A percentile compares a stretch with the other conserved stretches of the same genome.
Conservation (phyloP, 2,888 invertebrate genomes). For the Pristionchus mayeri region DNA sequence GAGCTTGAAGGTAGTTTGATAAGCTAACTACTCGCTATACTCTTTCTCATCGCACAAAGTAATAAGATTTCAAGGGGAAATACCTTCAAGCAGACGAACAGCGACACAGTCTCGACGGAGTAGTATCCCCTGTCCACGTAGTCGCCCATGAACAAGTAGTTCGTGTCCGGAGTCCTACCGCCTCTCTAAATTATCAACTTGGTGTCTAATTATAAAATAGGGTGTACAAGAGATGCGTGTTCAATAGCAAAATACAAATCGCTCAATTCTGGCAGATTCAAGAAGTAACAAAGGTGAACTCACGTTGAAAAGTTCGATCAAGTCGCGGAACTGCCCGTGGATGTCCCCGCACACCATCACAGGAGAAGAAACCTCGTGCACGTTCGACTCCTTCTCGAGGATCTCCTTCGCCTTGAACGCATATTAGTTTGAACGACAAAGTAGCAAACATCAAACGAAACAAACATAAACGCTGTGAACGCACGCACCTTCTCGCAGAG, state of each 20-base stretch:
- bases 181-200: conserved; percentile 82
- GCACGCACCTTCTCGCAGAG: conserved; percentile 96
- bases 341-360: conserved; percentile 99
- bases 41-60: too few species aligned
- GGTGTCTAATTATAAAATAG: not conserved
- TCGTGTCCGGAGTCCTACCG: conserved; percentile 98
- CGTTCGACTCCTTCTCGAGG: conserved; percentile 96
- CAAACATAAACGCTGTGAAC: too few species aligned
- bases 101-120: conserved; percentile 98
- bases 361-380: conserved; percentile 99
- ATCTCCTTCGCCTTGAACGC: conserved; percentile 94
- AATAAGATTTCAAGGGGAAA: too few species aligned
- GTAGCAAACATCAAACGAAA: too few species aligned
- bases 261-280: too few species aligned
- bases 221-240: too few species aligned
- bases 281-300: conserved; percentile 62
- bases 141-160: conserved; percentile 99
- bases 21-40: too few species aligned
- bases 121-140: conserved; percentile 99
- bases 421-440: too few species aligned
- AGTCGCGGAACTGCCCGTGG: conserved; percentile 98
- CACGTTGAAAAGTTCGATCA: conserved; percentile 94
- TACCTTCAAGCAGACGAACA: conserved; percentile 96
- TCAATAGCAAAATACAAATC: not conserved
- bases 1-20: too few species aligned